Evolutionary conservation across 2,113 vertebrate species (phyloP).

Genomic region (Syrmaticus mikado): DNA sequence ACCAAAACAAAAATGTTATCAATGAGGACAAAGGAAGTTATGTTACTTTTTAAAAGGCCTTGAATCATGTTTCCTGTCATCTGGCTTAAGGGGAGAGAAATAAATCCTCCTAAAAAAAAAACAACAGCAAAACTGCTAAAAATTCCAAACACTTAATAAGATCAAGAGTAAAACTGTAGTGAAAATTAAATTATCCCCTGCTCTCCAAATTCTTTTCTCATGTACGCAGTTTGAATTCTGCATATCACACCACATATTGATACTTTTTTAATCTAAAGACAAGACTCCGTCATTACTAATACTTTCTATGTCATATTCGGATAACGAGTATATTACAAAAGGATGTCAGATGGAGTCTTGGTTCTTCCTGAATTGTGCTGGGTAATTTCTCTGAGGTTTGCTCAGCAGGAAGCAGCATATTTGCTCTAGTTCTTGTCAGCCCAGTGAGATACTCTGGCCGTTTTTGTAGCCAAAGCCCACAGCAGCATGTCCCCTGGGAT

Average conservation of each 20-base stretch:
- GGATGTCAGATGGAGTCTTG: neutral
- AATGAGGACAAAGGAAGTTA: slow-evolving; percentile 45
- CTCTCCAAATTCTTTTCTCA: neutral
- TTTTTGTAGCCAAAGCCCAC: neutral
- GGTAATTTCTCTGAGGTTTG: neutral
- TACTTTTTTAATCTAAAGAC: neutral
- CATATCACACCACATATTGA: neutral
- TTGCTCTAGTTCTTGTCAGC: too few relatives aligned
- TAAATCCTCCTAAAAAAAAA: neutral
- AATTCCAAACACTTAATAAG: neutral
- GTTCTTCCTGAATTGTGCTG: neutral
- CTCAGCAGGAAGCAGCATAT: neutral
- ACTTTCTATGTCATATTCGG: neutral
- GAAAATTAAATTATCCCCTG: neutral
- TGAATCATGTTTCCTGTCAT: slow-evolving; percentile 51
- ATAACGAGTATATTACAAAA: neutral
- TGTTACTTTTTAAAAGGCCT: slow-evolving; percentile 27
- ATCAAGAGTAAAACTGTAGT: neutral
- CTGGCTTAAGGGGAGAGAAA: neutral
- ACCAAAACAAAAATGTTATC: neutral
- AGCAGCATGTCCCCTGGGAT: neutral
- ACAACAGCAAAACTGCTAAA: neutral
- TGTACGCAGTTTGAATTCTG: neutral
- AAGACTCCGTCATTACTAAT: neutral
- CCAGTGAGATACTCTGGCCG: neutral